Conservation (phyloP, 92 coral and sea anemone species). For the Anthopleura xanthogrammica region DNA sequence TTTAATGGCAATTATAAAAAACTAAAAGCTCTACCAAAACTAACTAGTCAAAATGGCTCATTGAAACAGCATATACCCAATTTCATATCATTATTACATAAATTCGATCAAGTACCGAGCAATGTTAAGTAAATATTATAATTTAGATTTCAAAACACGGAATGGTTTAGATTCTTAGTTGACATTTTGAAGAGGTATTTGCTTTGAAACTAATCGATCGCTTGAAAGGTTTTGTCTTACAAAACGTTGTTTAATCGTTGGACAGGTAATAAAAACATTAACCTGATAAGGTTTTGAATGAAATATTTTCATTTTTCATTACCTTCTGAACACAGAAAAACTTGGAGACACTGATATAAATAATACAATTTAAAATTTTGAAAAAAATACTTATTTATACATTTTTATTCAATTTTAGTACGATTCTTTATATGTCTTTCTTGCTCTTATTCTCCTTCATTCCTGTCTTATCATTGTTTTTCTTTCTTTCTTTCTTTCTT, state of each 20-base stretch:
- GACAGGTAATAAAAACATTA: no score
- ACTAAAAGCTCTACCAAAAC: not conserved
- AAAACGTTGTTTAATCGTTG: not conserved
- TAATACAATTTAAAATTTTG: no score
- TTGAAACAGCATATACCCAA: not conserved
- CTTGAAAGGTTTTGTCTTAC: not conserved
- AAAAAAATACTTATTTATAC: no score
- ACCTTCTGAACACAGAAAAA: no score
- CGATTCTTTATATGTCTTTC: no score
- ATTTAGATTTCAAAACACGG: not conserved
- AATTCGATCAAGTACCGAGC: not conserved
- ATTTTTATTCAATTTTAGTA: no score
- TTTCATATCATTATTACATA: not conserved
- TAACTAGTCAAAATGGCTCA: not conserved
- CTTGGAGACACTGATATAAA: no score
- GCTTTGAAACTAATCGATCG: not conserved
- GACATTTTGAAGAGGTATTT: not conserved
- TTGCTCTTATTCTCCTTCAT: no score
- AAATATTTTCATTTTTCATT: no score
- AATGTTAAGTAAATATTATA: not conserved
- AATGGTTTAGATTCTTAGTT: not conserved
- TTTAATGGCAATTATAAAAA: not conserved
- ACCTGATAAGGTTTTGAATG: no score
- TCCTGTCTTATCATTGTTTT: no score
- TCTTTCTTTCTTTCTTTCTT: no score